Evolutionary conservation across 1,140 invertebrate species (phyloP).

Genomic region (Drosophila ananassae): DNA sequence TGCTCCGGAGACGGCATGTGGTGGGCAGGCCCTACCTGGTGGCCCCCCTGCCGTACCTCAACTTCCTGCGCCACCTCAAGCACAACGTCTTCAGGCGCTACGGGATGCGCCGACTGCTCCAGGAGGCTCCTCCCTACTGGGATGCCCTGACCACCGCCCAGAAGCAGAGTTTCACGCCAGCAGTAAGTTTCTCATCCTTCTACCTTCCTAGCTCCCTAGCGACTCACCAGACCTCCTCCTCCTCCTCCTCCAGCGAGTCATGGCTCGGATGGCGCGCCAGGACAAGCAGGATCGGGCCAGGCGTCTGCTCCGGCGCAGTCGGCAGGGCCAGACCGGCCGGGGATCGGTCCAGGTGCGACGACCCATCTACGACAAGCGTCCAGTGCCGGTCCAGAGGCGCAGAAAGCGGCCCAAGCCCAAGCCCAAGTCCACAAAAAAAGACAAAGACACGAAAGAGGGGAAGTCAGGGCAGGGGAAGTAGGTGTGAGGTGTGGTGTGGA

Average conservation of each 20-base stretch:
- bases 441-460: neutral
- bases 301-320: conserved; percentile 4
- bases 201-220: neutral
- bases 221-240: neutral
- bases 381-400: neutral
- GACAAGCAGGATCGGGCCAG: neutral
- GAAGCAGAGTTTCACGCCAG: conserved; percentile 21
- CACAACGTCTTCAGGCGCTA: conserved; percentile 12
- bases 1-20: neutral
- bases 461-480: no score
- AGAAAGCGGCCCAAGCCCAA: neutral
- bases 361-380: conserved; percentile 35
- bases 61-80: conserved; percentile 56
- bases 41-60: conserved; percentile 44
- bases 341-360: conserved; percentile 6
- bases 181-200: conserved; percentile 24
- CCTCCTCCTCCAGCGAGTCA: conserved; percentile 27
- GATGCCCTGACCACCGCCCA: conserved; percentile 23
- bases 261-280: conserved; percentile 25
- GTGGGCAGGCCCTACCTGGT: conserved; percentile 31
- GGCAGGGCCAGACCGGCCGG: neutral
- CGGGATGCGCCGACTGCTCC: conserved; percentile 27
- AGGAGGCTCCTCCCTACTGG: conserved; percentile 38
- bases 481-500: no score
- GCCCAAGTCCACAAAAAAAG: neutral